Evolutionary conservation across 2,113 vertebrate genomes (phyloP), one percentile per base, ranked within the genome.

Genomic region (Indicator maculatus): DNA sequence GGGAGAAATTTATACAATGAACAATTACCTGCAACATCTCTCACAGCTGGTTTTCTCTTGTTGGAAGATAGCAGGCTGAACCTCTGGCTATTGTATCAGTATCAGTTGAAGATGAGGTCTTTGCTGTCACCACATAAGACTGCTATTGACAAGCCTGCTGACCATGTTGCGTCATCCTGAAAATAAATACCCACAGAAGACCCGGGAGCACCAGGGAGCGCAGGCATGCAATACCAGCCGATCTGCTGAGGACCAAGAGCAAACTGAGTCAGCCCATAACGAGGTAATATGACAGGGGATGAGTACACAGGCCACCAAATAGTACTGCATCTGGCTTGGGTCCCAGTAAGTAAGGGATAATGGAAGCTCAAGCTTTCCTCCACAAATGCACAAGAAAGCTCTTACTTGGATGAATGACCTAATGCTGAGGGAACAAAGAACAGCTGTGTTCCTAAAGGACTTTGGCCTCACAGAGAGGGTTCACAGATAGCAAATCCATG

Each of bases 181-280:
- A 91, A 45, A 7, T 44, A 50, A 76, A 73, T 20, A 38, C 1
- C 0, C 31, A 28, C 1, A 15, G 45, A 80, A 83, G 36, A 27
- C 4, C 27, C 39, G 39, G 26, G 59, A 83, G n/a, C 44, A 79
- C 23, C 9, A 28, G 71, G 71, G 50, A 85, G 59, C 0, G 0
- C 28, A 0, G 0, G 27, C 4, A 2, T 0, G 0, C 39, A 44
- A 15, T 38, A 50, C n/a, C 52, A 31, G 64, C 15, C 5, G 1
- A 16, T 14, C 67, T 53, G 31, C 63, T 24, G 59, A 89, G 55
- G 47, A 60, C 63, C 28, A 44, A 77, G 77, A 86, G 39, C 0
- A 1, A 53, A 58, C 66, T 31, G 83, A 85, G n/a, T 79, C 88
- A 93, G 85, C 23, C 75, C 4, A 2, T 24, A 17, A 8, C 0